Percentiles rank a stretch among this genome's conserved stretches.
phyloP scores from a whole-genome alignment of 2,888 invertebrate genomes.

The Nephrotoma flavescens region DNA sequence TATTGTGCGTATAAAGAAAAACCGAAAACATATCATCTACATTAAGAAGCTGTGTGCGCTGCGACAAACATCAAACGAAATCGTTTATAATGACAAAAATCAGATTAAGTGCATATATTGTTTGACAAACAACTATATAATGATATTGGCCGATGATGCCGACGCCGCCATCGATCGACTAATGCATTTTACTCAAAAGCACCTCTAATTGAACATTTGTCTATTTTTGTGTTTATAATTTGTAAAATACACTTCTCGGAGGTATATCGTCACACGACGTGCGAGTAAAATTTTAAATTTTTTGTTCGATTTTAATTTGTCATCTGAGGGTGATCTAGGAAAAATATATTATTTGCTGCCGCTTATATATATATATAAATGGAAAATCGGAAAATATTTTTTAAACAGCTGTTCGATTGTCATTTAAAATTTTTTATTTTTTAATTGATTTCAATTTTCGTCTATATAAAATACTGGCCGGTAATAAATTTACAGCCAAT shows the following conservation, averaged over 20 bases:
- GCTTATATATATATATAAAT: not conserved
- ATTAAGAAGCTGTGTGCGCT: not conserved
- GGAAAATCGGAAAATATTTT: not conserved
- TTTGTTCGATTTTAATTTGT: not conserved
- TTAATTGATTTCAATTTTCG: not conserved
- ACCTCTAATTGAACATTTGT: not conserved
- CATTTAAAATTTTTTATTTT: not conserved
- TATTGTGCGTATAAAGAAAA: not conserved
- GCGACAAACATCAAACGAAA: not conserved
- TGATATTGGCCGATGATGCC: not conserved
- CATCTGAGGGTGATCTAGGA: not conserved
- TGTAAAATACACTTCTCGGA: not conserved
- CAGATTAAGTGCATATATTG: not conserved
- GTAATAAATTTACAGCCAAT: not conserved
- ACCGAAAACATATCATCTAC: not conserved
- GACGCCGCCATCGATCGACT: not conserved
- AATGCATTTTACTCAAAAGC: not conserved
- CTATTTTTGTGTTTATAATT: not conserved
- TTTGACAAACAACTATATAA: not conserved
- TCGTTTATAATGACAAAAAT: not conserved
- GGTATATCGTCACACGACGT: not conserved
- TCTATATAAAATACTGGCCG: not conserved
- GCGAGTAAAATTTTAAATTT: not conserved
- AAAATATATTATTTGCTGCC: not conserved
- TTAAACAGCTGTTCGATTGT: not conserved